Percentiles rank a stretch among this genome's conserved stretches.
phyloP scores from a whole-genome alignment of 2,113 vertebrate species.

The Piaya cayana region DNA sequence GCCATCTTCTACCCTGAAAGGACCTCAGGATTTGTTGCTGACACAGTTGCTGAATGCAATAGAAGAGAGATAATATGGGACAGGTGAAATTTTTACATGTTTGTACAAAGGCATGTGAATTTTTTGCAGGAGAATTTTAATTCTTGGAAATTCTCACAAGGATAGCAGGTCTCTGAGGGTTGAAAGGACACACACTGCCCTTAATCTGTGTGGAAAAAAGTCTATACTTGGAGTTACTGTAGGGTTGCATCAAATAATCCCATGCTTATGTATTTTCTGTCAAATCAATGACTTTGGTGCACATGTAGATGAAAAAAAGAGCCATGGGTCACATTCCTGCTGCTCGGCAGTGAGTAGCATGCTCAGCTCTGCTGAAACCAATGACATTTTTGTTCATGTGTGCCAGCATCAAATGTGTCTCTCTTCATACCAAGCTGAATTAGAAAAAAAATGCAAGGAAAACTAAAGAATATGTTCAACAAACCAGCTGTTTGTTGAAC shows the following conservation, averaged over 20 bases:
- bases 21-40: not conserved
- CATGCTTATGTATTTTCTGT: not conserved
- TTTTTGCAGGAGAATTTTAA: not conserved
- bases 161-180: not conserved
- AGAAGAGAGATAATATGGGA: not conserved
- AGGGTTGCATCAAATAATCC: not conserved
- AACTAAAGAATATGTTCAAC: not conserved
- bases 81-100: not conserved
- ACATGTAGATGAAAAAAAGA: not conserved
- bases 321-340: not conserved
- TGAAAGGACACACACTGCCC: not conserved
- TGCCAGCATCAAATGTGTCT: not conserved
- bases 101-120: not conserved
- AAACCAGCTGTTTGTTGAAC: not conserved
- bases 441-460: not conserved
- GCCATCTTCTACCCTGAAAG: not conserved
- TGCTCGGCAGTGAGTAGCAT: not conserved
- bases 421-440: not conserved
- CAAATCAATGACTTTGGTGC: not conserved
- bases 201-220: not conserved
- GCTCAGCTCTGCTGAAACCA: not conserved
- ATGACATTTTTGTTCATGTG: not conserved
- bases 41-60: not conserved
- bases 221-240: not conserved
- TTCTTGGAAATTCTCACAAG: not conserved